Evolutionary conservation across 2,797 vertebrate genomes (phyloP).

Genomic region (Gobionotothen gibberifrons): DNA sequence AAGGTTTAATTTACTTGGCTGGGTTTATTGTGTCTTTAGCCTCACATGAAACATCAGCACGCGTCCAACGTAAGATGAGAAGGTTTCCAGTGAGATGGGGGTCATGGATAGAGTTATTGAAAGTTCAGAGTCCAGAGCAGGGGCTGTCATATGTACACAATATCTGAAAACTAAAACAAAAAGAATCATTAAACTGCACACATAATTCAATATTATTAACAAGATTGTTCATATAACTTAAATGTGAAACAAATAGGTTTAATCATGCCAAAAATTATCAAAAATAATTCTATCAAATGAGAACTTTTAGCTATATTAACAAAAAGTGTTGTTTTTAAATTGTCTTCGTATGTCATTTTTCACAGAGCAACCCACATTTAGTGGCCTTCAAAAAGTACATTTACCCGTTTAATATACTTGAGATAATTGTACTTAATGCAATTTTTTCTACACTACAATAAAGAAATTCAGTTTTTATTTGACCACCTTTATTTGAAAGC

Average conservation of each 20-base stretch:
- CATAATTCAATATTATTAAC: not conserved
- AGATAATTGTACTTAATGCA: not conserved
- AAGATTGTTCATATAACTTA: not conserved
- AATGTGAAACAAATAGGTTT: not conserved
- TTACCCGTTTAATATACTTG: not conserved
- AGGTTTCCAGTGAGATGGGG: slow-evolving; percentile 31
- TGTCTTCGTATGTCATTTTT: not conserved
- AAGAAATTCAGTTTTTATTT: not conserved
- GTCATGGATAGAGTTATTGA: slow-evolving; percentile 45
- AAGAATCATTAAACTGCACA: not conserved
- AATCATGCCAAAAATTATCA: not conserved
- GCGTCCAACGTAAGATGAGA: slow-evolving; percentile 34
- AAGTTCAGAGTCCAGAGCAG: slow-evolving; percentile 32
- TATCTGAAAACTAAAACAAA: slow-evolving; percentile 51
- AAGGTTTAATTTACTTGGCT: slow-evolving; percentile 30
- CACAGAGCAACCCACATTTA: not conserved
- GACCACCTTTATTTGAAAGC: not conserved
- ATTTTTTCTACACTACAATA: not conserved
- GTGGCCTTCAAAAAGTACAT: not conserved
- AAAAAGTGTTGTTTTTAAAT: not conserved
- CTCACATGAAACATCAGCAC: slow-evolving; percentile 42
- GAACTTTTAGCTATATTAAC: not conserved
- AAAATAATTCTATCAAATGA: not conserved
- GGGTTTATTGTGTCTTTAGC: slow-evolving; percentile 52
- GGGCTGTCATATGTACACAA: slow-evolving; percentile 42